A percentile compares a stretch with the other conserved stretches of the same genome.
Conservation (phyloP, 2,888 invertebrate genomes). For the Lepidocyrtinus sp. region DNA sequence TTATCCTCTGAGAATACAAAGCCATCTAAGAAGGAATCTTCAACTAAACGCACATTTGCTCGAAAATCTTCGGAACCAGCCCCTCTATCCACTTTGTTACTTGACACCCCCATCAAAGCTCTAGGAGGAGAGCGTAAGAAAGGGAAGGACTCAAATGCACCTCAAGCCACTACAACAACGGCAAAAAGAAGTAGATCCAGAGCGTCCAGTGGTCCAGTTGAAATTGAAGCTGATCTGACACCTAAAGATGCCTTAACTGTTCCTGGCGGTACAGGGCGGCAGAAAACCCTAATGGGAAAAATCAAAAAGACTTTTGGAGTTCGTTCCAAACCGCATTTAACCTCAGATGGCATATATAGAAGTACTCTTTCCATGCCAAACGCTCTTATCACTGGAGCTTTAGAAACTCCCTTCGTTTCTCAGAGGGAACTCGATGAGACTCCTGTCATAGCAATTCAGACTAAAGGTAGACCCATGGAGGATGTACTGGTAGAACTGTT, state of each 20-base stretch:
- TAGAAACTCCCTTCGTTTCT: neutral
- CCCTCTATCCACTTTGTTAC: constrained; percentile 22
- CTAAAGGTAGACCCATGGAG: constrained; percentile 7
- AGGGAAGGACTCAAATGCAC: no score
- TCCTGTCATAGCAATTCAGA: neutral
- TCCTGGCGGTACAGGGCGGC: neutral
- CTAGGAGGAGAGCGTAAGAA: no score
- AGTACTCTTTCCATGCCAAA: no score
- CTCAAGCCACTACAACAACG: no score
- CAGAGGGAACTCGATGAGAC: neutral
- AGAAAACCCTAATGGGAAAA: constrained; percentile 35
- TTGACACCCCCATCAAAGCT: no score
- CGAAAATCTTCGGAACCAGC: constrained; percentile 30
- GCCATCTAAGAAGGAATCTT: constrained; percentile 6
- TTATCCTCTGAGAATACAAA: neutral
- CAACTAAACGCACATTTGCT: no score
- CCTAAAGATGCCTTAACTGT: neutral
- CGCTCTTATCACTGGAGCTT: neutral
- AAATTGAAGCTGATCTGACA: neutral
- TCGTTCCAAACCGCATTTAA: no score
- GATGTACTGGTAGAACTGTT: constrained; percentile 21
- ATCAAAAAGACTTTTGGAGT: constrained; percentile 40
- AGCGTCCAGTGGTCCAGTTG: no score
- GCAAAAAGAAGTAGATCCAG: no score
- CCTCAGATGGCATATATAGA: no score